phyloP scores from a whole-genome alignment of 2,797 vertebrate species.

The Pangasius mekongensis region DNA sequence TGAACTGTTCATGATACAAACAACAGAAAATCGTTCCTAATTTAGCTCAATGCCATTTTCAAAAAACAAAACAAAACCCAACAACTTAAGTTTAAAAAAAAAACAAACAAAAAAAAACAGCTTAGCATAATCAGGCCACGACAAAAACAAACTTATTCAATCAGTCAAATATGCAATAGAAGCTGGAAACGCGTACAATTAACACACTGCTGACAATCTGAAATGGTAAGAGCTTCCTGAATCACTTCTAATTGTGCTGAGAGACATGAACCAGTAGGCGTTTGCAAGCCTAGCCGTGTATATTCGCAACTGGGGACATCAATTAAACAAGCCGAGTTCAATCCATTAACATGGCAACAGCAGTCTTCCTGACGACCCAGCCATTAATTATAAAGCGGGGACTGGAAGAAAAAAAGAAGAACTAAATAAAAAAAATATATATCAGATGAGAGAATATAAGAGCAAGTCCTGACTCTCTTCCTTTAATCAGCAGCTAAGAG shows the following conservation, averaged over 20 bases:
- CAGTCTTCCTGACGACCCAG: constrained; percentile 58
- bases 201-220: constrained; percentile 12
- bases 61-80: constrained; percentile 23
- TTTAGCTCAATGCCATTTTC: constrained; percentile 46
- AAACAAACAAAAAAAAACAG: constrained; percentile 31
- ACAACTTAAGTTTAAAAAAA: neutral
- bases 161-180: constrained; percentile 44
- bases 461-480: constrained; percentile 60
- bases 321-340: constrained; percentile 69
- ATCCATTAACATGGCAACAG: constrained; percentile 68
- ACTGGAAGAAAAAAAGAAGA: constrained; percentile 35
- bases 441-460: constrained; percentile 54
- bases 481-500: constrained; percentile 67
- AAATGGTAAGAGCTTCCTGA: constrained; percentile 22
- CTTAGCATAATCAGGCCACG: neutral
- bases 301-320: constrained; percentile 58
- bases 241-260: constrained; percentile 30
- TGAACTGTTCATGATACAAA: neutral
- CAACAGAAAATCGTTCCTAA: neutral
- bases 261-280: constrained; percentile 45
- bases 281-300: constrained; percentile 49
- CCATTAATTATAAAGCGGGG: constrained; percentile 74
- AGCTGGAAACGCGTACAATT: constrained; percentile 25
- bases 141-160: constrained; percentile 45
- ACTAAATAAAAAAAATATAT: constrained; percentile 49